Percentiles rank a stretch among this genome's conserved stretches.
Evolutionary conservation across 2,888 invertebrate genomes (phyloP).

Genomic region (Cyrtodaria siliqua): DNA sequence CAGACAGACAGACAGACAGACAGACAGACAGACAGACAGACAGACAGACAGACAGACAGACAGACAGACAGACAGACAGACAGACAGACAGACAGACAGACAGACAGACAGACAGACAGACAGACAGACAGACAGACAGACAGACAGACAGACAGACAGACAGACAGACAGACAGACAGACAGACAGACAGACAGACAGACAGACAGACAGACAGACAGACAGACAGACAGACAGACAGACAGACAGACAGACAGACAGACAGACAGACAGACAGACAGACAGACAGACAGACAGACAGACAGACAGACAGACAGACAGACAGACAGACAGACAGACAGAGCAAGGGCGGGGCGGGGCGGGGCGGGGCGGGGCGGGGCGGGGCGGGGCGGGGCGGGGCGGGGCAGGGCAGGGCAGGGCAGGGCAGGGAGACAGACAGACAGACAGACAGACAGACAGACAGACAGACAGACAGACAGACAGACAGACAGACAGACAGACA

Average conservation of each 20-base stretch:
- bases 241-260: constrained; percentile 11
- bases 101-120: constrained; percentile 11
- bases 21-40: constrained; percentile 11
- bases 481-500: constrained; percentile 11
- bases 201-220: constrained; percentile 11
- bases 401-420: background rate
- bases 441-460: constrained; percentile 11
- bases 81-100: constrained; percentile 11
- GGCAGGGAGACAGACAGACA: constrained; percentile 7
- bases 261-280: constrained; percentile 11
- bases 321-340: constrained; percentile 11
- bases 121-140: constrained; percentile 11
- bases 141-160: constrained; percentile 11
- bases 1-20: constrained; percentile 11
- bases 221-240: constrained; percentile 11
- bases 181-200: constrained; percentile 11
- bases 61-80: constrained; percentile 11
- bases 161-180: constrained; percentile 11
- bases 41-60: constrained; percentile 11
- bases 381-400: background rate
- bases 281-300: constrained; percentile 11
- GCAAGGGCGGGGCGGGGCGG: background rate
- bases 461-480: constrained; percentile 11
- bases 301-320: constrained; percentile 11
- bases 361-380: too few species aligned